Percentiles rank a stretch among this genome's conserved stretches.
Conservation (phyloP, 2,113 vertebrate genomes). For the Pelodiscus sinensis region DNA sequence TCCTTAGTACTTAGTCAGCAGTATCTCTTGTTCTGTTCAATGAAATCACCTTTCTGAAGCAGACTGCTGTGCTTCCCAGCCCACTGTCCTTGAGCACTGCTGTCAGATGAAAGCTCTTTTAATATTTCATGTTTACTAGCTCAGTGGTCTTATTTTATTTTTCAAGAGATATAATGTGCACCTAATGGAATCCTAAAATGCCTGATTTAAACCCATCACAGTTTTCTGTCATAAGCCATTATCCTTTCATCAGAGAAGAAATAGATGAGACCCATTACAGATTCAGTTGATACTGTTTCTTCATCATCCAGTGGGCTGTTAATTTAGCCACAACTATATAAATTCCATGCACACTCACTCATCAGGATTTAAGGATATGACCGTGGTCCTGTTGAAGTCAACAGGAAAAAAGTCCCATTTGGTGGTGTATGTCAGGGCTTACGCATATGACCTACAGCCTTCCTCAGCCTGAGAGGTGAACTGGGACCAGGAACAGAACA, state of each 20-base stretch:
- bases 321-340: conserved; percentile 33
- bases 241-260: background rate
- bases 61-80: background rate
- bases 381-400: background rate
- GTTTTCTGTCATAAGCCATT: conserved; percentile 3
- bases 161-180: conserved; percentile 12
- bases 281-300: background rate
- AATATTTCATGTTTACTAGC: conserved; percentile 43
- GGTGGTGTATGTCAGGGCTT: background rate
- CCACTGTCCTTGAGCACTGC: conserved; percentile 17
- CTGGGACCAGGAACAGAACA: background rate
- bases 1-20: background rate
- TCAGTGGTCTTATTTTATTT: conserved; percentile 20
- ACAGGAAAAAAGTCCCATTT: background rate
- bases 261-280: background rate
- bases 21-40: background rate
- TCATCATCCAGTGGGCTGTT: conserved; percentile 44
- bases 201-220: conserved; percentile 26
- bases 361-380: background rate
- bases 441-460: background rate
- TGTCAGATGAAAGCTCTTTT: background rate
- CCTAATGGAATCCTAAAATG: conserved; percentile 10
- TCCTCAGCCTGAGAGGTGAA: background rate
- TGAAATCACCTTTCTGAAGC: background rate
- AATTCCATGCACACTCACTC: background rate